A percentile compares a stretch with the other conserved stretches of the same genome.
These are phyloP conservation scores for Xenus cinereus DNA, from an alignment of 2,113 vertebrate genomes.

Conservation along the genomic window DNA sequence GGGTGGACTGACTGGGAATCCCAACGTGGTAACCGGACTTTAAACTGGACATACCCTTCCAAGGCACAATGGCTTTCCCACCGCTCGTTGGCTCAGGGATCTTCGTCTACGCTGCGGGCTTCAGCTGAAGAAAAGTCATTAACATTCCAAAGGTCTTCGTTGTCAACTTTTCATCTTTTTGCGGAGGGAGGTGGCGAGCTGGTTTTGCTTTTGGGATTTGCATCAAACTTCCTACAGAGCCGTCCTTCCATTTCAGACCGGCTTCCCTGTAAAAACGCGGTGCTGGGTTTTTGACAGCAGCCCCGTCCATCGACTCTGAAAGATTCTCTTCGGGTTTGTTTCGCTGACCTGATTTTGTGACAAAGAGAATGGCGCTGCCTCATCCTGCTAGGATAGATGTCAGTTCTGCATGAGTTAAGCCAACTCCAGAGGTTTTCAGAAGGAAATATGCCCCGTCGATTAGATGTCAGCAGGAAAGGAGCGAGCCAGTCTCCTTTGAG, in stretches of 20 bases:
- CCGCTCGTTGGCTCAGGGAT: accelerated
- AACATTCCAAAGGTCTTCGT: accelerated
- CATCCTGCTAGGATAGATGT: not conserved
- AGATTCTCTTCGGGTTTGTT: not conserved
- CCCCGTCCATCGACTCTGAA: accelerated
- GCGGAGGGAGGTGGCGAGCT: not conserved
- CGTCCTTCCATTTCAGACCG: not conserved
- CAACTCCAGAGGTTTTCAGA: not conserved
- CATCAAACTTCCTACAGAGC: not conserved
- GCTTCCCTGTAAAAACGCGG: not conserved
- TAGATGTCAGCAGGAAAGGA: not conserved
- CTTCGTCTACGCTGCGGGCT: not conserved
- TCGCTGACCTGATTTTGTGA: not conserved
- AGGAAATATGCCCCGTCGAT: not conserved
- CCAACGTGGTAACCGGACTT: not conserved
- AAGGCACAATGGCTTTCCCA: accelerated
- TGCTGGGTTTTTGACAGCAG: not conserved
- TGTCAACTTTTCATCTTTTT: not conserved
- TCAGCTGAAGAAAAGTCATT: not conserved
- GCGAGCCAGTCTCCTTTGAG: accelerated
- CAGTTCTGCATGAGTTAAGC: slow-evolving; percentile 29
- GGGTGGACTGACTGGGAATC: not conserved
- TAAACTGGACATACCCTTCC: not conserved
- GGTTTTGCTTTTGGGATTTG: not conserved
- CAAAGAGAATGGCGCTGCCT: not conserved